Percentiles rank a stretch among this genome's conserved stretches.
Conservation (phyloP, 2,888 invertebrate genomes). For the Pterostichus madidus region DNA sequence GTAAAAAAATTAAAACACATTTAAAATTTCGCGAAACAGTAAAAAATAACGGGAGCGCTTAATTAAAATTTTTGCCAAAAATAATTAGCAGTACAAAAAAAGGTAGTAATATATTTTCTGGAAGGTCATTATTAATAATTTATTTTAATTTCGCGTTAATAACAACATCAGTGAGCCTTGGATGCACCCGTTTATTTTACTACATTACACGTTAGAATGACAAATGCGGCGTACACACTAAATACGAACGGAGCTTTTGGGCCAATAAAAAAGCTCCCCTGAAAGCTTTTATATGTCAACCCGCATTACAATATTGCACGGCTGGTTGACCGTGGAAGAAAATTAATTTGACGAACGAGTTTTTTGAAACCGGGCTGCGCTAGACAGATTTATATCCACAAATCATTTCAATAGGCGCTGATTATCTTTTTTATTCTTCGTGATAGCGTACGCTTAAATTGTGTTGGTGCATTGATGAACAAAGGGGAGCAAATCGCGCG, state of each 20-base stretch:
- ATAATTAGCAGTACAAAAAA: constrained; percentile 19
- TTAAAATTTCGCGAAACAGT: constrained; percentile 27
- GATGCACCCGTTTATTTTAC: constrained; percentile 53
- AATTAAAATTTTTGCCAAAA: constrained; percentile 23
- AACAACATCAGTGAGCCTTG: constrained; percentile 17
- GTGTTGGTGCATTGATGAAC: background rate
- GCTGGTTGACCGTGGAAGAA: constrained; percentile 47
- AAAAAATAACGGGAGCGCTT: constrained; percentile 18
- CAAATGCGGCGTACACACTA: constrained; percentile 44
- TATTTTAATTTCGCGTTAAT: constrained; percentile 42
- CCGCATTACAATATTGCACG: constrained; percentile 59
- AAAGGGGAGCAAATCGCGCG: background rate
- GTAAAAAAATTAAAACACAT: background rate
- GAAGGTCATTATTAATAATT: constrained; percentile 40
- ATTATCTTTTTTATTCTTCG: constrained; percentile 34
- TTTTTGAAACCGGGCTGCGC: constrained; percentile 42
- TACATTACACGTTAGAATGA: constrained; percentile 45
- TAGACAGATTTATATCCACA: constrained; percentile 53
- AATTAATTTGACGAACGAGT: constrained; percentile 55
- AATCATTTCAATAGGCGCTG: constrained; percentile 49
- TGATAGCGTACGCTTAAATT: background rate
- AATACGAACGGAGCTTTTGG: constrained; percentile 46
- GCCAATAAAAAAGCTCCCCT: constrained; percentile 50
- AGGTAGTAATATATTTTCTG: constrained; percentile 6
- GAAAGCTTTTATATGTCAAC: constrained; percentile 62